Evolutionary conservation across 2,797 vertebrate species (phyloP).

Genomic region (Salarias fasciatus): DNA sequence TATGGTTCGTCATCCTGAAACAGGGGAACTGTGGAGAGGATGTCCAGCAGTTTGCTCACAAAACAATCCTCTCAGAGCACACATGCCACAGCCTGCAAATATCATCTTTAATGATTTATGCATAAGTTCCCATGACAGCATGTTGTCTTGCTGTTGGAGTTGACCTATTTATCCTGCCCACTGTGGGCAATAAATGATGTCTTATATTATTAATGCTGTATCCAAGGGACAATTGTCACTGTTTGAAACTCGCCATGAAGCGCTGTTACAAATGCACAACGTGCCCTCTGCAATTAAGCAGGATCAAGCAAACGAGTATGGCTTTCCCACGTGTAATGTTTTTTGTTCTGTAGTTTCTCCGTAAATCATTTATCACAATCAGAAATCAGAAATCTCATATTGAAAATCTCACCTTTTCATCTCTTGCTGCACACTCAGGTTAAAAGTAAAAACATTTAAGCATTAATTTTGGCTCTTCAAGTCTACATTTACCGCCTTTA

Average conservation of each 20-base stretch:
- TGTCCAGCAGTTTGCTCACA: conserved; percentile 3
- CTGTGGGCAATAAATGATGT: conserved; percentile 47
- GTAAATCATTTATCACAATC: conserved; percentile 9
- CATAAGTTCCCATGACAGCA: conserved; percentile 27
- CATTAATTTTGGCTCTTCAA: too few species aligned
- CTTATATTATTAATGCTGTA: conserved; percentile 53
- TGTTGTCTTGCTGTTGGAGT: conserved; percentile 36
- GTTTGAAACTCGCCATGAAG: conserved; percentile 23
- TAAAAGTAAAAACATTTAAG: too few species aligned
- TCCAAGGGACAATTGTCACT: conserved; percentile 45
- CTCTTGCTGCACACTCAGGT: too few species aligned
- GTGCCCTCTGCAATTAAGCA: conserved; percentile 45
- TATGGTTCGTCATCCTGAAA: conserved; percentile 6
- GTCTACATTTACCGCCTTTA: too few species aligned
- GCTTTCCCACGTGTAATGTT: conserved; percentile 32
- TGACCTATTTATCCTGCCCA: conserved; percentile 58
- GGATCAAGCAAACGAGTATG: conserved; percentile 37
- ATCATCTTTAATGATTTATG: conserved; percentile 43
- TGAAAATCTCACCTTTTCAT: conserved; percentile 15
- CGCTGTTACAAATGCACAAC: conserved; percentile 50
- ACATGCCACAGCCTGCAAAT: conserved; percentile 7
- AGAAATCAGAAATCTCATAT: conserved; percentile 12
- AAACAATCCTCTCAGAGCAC: conserved; percentile 7
- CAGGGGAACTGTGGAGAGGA: conserved; percentile 1
- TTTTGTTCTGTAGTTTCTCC: conserved; percentile 2